These are phyloP conservation scores for Neomorphus geoffroyi DNA, from an alignment of 2,797 vertebrate species.

Conservation along the genomic window DNA sequence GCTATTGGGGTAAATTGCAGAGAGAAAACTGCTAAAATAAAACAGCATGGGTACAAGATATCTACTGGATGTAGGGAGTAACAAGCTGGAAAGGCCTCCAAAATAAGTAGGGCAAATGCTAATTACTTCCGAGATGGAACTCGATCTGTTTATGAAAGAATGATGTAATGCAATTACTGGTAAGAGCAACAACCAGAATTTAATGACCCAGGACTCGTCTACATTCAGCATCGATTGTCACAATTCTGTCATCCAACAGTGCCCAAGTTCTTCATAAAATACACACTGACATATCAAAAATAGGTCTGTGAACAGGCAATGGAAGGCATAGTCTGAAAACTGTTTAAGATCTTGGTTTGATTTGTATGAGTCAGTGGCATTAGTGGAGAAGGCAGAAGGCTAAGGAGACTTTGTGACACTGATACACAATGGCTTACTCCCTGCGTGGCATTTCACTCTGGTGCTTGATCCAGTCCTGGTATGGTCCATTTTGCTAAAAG, in stretches of 20 bases:
- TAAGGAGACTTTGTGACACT: background rate
- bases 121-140: background rate
- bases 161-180: background rate
- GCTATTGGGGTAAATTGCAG: background rate
- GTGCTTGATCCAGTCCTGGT: background rate
- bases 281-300: background rate
- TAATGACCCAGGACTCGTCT: background rate
- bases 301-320: background rate
- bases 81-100: background rate
- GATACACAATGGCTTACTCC: background rate
- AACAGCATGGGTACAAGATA: background rate
- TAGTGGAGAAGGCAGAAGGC: background rate
- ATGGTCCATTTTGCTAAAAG: background rate
- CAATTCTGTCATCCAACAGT: background rate
- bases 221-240: background rate
- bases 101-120: background rate
- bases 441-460: background rate
- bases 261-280: background rate
- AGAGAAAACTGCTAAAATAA: background rate
- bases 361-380: background rate
- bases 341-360: background rate
- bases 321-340: background rate
- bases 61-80: background rate
- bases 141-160: background rate
- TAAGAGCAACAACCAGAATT: background rate